Percentiles rank a stretch among this genome's conserved stretches.
Evolutionary conservation across 2,113 vertebrate species (phyloP).

Genomic region (Lasiurus cinereus): DNA sequence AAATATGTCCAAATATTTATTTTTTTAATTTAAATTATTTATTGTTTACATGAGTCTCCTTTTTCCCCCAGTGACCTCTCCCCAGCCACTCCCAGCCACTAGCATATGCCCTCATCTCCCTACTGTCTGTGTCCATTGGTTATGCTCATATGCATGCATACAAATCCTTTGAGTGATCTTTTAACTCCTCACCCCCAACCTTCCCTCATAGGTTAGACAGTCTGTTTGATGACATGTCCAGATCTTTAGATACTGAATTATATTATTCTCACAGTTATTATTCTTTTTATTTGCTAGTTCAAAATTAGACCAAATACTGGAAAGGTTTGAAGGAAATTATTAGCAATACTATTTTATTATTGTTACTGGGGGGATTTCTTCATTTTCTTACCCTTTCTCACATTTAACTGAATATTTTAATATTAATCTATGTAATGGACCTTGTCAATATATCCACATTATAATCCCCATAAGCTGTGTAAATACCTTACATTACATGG

Average conservation of each 20-base stretch:
- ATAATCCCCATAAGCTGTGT: background rate
- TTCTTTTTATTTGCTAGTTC: background rate
- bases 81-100: too few species aligned
- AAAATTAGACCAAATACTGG: background rate
- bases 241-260: background rate
- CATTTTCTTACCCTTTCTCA: conserved; percentile 25
- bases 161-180: too few species aligned
- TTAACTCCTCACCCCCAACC: too few species aligned
- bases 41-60: too few species aligned
- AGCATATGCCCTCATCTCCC: too few species aligned
- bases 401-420: background rate
- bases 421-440: background rate
- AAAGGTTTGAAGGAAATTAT: background rate
- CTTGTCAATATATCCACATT: background rate
- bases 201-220: too few species aligned
- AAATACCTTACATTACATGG: background rate
- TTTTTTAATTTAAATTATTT: too few species aligned
- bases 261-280: background rate
- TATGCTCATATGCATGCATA: too few species aligned
- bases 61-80: too few species aligned
- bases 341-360: background rate
- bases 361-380: background rate
- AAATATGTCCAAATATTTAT: background rate
- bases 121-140: too few species aligned
- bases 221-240: too few species aligned